Percentiles rank a stretch among this genome's conserved stretches.
Conservation (phyloP, 2,113 vertebrate species). For the Macquaria australasica region DNA sequence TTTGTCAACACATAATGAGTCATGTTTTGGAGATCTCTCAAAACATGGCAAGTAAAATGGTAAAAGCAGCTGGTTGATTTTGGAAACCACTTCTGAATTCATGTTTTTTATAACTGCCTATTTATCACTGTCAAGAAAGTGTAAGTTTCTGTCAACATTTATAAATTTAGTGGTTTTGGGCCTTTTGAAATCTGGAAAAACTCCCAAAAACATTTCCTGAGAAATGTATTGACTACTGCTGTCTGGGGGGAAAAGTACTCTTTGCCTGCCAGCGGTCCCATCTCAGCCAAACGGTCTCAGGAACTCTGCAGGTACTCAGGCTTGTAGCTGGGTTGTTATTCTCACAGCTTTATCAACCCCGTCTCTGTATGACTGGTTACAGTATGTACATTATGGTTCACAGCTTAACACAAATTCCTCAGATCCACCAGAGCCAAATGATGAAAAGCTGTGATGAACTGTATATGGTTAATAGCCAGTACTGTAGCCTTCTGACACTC, state of each 20-base stretch:
- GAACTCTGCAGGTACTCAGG: slow-evolving; percentile 45
- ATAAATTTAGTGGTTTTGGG: neutral
- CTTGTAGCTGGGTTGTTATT: slow-evolving; percentile 1
- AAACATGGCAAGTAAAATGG: neutral
- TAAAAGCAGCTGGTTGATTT: neutral
- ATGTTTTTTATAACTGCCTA: neutral
- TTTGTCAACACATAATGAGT: neutral
- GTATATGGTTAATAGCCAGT: slow-evolving; percentile 3
- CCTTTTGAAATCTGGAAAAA: slow-evolving; percentile 12
- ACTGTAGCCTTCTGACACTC: slow-evolving; percentile 15
- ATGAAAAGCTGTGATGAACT: slow-evolving; percentile 12
- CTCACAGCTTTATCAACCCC: slow-evolving; percentile 20
- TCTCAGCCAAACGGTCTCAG: slow-evolving; percentile 62
- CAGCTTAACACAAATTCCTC: slow-evolving; percentile 7
- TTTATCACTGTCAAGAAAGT: neutral
- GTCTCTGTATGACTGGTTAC: slow-evolving; percentile 1
- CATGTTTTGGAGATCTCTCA: neutral
- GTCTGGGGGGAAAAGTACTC: neutral
- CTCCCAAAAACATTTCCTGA: neutral
- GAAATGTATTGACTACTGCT: neutral
- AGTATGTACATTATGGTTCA: slow-evolving; percentile 11
- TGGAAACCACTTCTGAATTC: neutral
- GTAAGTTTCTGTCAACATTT: neutral
- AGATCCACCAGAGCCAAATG: slow-evolving; percentile 10
- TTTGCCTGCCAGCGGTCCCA: neutral